Base-by-base conservation (phyloP, 2,113 vertebrate genomes). In the Cryptotis parvus region DNA sequence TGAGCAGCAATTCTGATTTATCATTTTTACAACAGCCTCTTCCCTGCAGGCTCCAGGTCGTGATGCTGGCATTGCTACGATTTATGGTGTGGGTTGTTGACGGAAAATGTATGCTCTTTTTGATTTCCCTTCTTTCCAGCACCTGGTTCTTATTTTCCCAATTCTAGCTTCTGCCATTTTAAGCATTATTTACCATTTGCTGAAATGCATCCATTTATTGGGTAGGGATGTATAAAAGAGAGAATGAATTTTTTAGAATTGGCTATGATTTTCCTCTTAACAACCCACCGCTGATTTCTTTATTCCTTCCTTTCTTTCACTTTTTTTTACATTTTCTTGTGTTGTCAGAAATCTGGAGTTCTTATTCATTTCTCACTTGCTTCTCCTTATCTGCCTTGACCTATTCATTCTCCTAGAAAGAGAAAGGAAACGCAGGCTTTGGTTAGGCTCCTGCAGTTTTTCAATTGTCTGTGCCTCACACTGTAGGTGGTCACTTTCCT, bases 21-120 rank as follows among this genome's bases (percentile, higher is more conserved):
- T 98, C 97, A 97, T 97, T 98, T 98, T 98, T 98, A 98, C 97
- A 97, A 96, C 95, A 96, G 93, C 96, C 97, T 97, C 97, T 98
- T 98, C 97, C 97, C 97, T 83, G 96, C 84, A 94, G 98, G 98
- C 97, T 97, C 52, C 89, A 37, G 95, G 97, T 98, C 96, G 94
- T 93, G 94, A 86, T 92, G 85, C 97, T 97, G 97, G 97, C 96
- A 94, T 88, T 97, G 95, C 97, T 89, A 85, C 78, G 94, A 98
- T 98, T 98, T 98, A 98, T 97, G 86, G 91, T 65, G 0, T 79
- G 90, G 93, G 92, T 82, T 93, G 95, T 94, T 97, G 91, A 31
- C 87, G 0, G 0, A 89, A 97, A 97, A 97, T 86, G 1, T 89
- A 97, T 96, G 97, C 96, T 97, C 96, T 97, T 94, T 97, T 96